A percentile compares a stretch with the other conserved stretches of the same genome.
Conservation (phyloP, 23 tunicate species). For the Clavelina lepadiformis region DNA sequence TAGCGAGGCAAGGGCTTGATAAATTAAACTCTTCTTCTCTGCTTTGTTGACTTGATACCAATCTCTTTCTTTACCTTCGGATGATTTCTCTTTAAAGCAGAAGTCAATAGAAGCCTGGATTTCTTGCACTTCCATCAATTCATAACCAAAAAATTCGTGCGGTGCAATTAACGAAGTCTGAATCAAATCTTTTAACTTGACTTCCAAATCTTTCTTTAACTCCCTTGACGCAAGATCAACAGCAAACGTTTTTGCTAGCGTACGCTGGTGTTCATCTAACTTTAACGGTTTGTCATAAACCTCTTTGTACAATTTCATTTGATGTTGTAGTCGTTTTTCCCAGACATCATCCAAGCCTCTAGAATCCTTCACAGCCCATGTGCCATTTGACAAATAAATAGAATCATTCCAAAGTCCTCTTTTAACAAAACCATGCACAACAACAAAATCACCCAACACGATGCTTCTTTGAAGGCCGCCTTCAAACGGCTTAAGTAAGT, state of each 20-base stretch:
- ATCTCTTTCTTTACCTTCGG: not conserved
- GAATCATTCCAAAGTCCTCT: slow-evolving; percentile 19
- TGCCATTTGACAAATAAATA: slow-evolving; percentile 16
- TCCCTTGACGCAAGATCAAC: no score
- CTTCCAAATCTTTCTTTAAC: not conserved
- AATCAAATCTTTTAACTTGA: slow-evolving; percentile 1
- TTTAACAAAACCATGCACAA: slow-evolving; percentile 13
- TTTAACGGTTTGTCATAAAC: slow-evolving; percentile 21
- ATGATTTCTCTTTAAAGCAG: not conserved
- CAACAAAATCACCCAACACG: slow-evolving; percentile 26
- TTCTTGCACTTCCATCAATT: slow-evolving; percentile 14
- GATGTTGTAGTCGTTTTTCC: slow-evolving; percentile 14
- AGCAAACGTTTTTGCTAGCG: slow-evolving; percentile 11
- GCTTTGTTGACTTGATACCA: not conserved
- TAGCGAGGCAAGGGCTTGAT: not conserved
- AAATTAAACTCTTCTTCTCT: not conserved
- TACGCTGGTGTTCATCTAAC: slow-evolving; percentile 4
- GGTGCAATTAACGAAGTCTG: not conserved
- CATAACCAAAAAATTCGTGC: slow-evolving; percentile 27
- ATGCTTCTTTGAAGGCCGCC: not conserved
- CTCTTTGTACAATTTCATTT: slow-evolving; percentile 10
- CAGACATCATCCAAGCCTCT: slow-evolving; percentile 11
- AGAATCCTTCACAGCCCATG: slow-evolving; percentile 4
- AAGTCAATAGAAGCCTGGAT: not conserved
- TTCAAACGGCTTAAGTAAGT: no score